Conservation (phyloP, 2,113 vertebrate genomes). For the Saimiri boliviensis region DNA sequence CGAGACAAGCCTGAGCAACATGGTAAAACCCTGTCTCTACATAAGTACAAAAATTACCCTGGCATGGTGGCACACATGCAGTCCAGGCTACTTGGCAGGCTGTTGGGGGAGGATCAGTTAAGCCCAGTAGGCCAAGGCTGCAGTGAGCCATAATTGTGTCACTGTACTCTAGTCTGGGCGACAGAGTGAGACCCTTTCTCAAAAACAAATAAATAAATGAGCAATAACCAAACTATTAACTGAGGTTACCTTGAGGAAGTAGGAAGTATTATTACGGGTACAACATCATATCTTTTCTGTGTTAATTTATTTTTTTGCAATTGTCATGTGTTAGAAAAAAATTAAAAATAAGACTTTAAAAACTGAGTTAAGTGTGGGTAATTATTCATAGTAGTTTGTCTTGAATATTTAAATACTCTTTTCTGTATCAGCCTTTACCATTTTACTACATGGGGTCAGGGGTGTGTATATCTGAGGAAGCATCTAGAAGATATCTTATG, state of each 20-base stretch:
- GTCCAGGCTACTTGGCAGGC: too few species aligned
- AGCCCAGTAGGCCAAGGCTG: too few species aligned
- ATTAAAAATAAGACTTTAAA: not conserved
- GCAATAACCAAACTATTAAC: not conserved
- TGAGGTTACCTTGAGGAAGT: not conserved
- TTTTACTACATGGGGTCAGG: not conserved
- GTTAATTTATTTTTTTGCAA: not conserved
- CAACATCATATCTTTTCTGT: not conserved
- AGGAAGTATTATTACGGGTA: not conserved
- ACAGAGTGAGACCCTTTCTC: too few species aligned
- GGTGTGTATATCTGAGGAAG: not conserved
- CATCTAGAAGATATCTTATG: not conserved
- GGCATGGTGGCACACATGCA: too few species aligned
- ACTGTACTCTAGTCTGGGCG: too few species aligned
- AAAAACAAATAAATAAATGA: not conserved
- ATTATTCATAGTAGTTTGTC: not conserved
- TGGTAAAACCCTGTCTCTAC: too few species aligned
- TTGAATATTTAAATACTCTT: not conserved
- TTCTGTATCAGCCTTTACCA: not conserved
- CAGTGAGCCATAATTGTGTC: too few species aligned
- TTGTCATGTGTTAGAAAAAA: not conserved
- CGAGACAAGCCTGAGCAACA: too few species aligned
- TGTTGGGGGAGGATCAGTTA: too few species aligned
- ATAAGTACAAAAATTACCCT: too few species aligned
- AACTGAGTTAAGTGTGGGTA: not conserved